Conservation (phyloP, 2,888 invertebrate genomes). For the Rambutsinella grinnellia region DNA sequence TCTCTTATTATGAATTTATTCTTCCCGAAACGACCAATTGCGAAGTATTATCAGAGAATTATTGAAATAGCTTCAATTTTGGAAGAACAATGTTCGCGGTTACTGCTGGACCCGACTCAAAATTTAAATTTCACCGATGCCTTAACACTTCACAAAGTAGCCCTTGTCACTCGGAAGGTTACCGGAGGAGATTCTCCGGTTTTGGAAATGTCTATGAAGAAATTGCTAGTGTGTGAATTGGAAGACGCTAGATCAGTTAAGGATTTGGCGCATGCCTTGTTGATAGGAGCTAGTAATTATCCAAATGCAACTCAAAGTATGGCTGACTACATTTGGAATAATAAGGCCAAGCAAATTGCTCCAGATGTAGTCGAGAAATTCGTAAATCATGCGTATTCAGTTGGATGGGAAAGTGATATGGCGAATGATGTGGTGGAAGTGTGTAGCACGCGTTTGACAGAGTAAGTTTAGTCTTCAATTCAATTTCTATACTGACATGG, state of each 20-base stretch:
- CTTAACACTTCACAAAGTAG: slow-evolving; percentile 27
- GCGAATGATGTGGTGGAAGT: slow-evolving; percentile 68
- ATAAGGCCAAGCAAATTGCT: slow-evolving; percentile 10
- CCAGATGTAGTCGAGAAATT: slow-evolving; percentile 57
- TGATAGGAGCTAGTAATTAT: slow-evolving; percentile 40
- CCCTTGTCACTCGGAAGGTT: slow-evolving; percentile 35
- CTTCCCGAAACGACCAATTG: background rate
- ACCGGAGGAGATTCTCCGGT: slow-evolving; percentile 54
- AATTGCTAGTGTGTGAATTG: slow-evolving; percentile 10
- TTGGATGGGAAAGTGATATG: slow-evolving; percentile 60
- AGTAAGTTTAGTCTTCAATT: no score
- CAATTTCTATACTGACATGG: no score
- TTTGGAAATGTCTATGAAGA: slow-evolving; percentile 28
- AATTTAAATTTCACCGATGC: slow-evolving; percentile 19
- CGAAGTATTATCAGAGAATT: slow-evolving; percentile 54
- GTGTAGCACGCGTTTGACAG: slow-evolving; percentile 70
- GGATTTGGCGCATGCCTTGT: slow-evolving; percentile 32
- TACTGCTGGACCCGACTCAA: slow-evolving; percentile 17
- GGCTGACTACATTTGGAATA: slow-evolving; percentile 36
- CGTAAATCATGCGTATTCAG: slow-evolving; percentile 14
- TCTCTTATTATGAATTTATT: slow-evolving; percentile 25
- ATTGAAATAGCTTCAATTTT: slow-evolving; percentile 50
- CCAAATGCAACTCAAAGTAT: slow-evolving; percentile 29
- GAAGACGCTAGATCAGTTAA: slow-evolving; percentile 40
- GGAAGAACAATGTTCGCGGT: slow-evolving; percentile 42